phyloP scores from a whole-genome alignment of 1,140 invertebrate genomes.

The Drosophila takahashii region DNA sequence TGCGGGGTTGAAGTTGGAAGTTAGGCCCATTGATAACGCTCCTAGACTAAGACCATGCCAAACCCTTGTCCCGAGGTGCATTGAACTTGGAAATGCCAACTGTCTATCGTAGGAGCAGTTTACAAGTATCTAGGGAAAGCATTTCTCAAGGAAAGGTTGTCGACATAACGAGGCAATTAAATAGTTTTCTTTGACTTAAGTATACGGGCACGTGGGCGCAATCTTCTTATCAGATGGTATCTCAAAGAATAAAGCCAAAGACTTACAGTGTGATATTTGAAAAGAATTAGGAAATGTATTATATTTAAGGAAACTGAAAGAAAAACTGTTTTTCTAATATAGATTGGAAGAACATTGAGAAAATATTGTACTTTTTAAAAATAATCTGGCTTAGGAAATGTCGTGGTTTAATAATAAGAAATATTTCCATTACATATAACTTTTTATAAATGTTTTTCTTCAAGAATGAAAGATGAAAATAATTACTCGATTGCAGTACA shows the following conservation, averaged over 20 bases:
- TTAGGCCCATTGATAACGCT: constrained; percentile 43
- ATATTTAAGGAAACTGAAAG: background rate
- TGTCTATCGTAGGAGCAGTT: constrained; percentile 9
- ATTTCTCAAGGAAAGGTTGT: constrained; percentile 9
- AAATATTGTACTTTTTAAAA: too few species aligned
- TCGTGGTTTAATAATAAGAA: too few species aligned
- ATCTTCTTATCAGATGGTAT: background rate
- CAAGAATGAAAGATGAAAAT: too few species aligned
- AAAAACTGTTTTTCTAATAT: background rate
- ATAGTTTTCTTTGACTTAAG: constrained; percentile 9
- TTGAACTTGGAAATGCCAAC: constrained; percentile 61
- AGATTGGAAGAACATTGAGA: too few species aligned
- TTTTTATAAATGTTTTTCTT: too few species aligned
- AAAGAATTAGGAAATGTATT: background rate
- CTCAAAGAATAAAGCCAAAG: background rate
- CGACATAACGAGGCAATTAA: constrained; percentile 29
- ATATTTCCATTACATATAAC: too few species aligned
- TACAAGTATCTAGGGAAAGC: constrained; percentile 18
- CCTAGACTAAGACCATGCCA: constrained; percentile 24
- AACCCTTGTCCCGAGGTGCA: constrained; percentile 57
- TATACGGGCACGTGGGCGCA: constrained; percentile 26
- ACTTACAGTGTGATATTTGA: background rate
- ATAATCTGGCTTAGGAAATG: too few species aligned
- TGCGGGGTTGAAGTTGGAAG: constrained; percentile 57
- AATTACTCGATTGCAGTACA: too few species aligned